These are phyloP conservation scores for Rhinolophus sinicus DNA, from an alignment of 2,113 vertebrate genomes.

Conservation along the genomic window DNA sequence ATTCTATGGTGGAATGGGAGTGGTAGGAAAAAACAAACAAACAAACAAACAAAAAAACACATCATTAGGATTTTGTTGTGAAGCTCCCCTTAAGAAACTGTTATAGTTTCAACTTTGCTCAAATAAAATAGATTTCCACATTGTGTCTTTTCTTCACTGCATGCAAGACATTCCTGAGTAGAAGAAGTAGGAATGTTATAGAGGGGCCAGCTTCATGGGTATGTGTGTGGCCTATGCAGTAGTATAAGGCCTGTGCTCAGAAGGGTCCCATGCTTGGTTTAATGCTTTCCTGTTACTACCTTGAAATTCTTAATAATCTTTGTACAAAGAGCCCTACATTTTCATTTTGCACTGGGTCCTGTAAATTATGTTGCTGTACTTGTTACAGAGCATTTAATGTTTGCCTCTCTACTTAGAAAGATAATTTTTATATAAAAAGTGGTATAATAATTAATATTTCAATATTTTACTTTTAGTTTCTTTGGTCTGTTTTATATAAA, in stretches of 20 bases:
- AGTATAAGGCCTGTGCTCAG: not conserved
- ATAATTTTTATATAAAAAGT: not conserved
- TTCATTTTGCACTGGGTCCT: not conserved
- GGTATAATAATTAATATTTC: not conserved
- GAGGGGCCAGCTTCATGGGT: not conserved
- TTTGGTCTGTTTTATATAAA: not conserved
- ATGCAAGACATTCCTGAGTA: not conserved
- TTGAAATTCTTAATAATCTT: not conserved
- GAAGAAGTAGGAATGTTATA: not conserved
- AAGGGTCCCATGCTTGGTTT: not conserved
- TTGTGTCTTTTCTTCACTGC: not conserved
- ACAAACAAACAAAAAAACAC: too few species aligned
- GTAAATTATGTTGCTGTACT: not conserved
- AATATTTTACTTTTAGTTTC: not conserved
- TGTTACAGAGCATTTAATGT: not conserved
- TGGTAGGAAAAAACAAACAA: not conserved
- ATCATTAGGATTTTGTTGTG: not conserved
- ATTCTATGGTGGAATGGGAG: not conserved
- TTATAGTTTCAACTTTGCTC: not conserved
- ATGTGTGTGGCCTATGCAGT: not conserved
- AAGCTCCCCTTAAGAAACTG: not conserved
- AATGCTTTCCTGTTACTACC: not conserved
- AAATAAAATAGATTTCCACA: not conserved
- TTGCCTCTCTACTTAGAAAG: not conserved
- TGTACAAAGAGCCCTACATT: not conserved